Percentiles rank a stretch among this genome's conserved stretches.
Evolutionary conservation across 1,140 invertebrate genomes (phyloP).

Genomic region (Cotesia typhae): DNA sequence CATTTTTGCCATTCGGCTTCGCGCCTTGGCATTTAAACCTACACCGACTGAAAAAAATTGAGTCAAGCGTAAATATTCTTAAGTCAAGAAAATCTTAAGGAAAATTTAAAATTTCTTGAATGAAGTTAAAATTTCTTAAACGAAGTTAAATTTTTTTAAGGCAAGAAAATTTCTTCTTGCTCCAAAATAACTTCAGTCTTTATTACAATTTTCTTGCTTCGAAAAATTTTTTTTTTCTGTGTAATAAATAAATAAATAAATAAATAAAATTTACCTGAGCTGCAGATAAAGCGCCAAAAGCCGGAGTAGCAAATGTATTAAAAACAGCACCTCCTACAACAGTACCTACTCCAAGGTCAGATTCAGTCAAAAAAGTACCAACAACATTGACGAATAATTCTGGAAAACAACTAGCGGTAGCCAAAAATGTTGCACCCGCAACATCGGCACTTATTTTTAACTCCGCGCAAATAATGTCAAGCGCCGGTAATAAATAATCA

Average conservation of each 20-base stretch:
- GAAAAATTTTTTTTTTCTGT: not conserved
- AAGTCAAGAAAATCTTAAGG: too few relatives aligned
- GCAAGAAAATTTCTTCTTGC: too few relatives aligned
- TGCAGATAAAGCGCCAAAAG: conserved; percentile 81
- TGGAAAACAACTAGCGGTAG: conserved; percentile 87
- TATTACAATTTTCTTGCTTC: not conserved
- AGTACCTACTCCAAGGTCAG: conserved; percentile 84
- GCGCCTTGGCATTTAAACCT: too few relatives aligned
- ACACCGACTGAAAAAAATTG: too few relatives aligned
- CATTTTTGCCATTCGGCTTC: too few relatives aligned
- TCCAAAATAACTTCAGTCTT: too few relatives aligned
- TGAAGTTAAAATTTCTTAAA: too few relatives aligned
- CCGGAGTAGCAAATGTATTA: conserved; percentile 87
- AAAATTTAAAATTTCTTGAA: too few relatives aligned
- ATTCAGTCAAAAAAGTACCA: conserved; percentile 79
- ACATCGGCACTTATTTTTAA: conserved; percentile 81
- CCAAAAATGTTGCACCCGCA: conserved; percentile 91
- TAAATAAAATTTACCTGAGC: conserved; percentile 68
- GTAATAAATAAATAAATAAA: too few relatives aligned
- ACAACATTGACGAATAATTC: conserved; percentile 92
- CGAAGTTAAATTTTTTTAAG: too few relatives aligned
- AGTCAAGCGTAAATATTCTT: too few relatives aligned
- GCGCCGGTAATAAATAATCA: conserved; percentile 84
- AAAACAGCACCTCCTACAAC: conserved; percentile 90
- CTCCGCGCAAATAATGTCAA: conserved; percentile 81